Conservation (phyloP, 2,888 invertebrate genomes). For the Meghimatium bilineatum region DNA sequence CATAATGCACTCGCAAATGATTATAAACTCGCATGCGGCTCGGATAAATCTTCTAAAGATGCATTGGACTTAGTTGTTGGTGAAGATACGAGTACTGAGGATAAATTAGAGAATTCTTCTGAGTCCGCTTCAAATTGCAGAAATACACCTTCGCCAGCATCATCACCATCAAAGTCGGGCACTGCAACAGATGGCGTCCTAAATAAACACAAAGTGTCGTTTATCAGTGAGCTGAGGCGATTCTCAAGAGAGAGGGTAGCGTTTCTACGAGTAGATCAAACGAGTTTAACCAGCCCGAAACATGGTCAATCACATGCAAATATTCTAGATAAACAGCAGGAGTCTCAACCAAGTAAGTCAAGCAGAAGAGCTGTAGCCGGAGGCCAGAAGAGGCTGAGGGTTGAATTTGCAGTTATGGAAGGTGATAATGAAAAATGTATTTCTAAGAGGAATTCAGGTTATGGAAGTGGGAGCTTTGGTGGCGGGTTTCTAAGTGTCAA, state of each 20-base stretch:
- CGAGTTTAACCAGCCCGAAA: background rate
- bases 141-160: no score
- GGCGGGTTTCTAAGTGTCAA: slow-evolving; percentile 3
- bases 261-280: slow-evolving; percentile 9
- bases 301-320: no score
- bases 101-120: no score
- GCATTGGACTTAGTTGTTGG: no score
- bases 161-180: no score
- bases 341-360: background rate
- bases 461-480: background rate
- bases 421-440: slow-evolving; percentile 28
- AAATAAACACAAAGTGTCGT: slow-evolving; percentile 23
- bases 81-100: no score
- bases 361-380: slow-evolving; percentile 53
- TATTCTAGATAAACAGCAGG: background rate
- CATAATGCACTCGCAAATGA: no score
- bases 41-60: no score
- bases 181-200: slow-evolving; percentile 11
- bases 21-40: no score
- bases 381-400: slow-evolving; percentile 57
- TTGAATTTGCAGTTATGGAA: slow-evolving; percentile 64
- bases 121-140: no score
- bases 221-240: slow-evolving; percentile 30
- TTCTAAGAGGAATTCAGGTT: background rate
- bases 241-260: slow-evolving; percentile 21